Percentiles rank a stretch among this genome's conserved stretches.
These are phyloP conservation scores for Xylocopa sonorina DNA, from an alignment of 1,140 invertebrate genomes.

Conservation along the genomic window DNA sequence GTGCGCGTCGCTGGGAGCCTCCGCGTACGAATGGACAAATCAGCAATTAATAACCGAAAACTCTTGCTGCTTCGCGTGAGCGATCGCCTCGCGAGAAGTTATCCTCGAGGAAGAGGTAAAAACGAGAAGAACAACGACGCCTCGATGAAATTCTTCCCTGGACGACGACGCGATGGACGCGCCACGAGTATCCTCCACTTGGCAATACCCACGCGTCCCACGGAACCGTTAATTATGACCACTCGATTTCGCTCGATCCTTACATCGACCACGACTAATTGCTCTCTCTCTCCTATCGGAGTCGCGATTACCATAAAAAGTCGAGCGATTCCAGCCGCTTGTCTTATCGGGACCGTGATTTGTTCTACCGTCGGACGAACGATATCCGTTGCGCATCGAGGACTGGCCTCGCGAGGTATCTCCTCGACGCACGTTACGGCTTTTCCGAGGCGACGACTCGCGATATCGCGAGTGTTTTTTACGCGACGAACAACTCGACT, in stretches of 20 bases:
- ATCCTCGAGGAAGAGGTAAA: no score
- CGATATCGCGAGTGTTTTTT: no score
- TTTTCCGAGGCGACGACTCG: no score
- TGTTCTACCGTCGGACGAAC: neutral
- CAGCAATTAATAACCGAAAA: conserved; percentile 11
- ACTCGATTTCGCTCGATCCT: conserved; percentile 11
- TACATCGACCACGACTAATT: conserved; percentile 24
- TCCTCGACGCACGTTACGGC: neutral
- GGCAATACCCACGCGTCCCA: no score
- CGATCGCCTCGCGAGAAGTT: neutral
- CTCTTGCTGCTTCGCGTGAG: no score
- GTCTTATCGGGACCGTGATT: conserved; percentile 15
- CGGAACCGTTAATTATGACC: conserved; percentile 2
- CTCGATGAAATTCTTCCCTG: no score
- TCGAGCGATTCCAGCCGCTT: neutral
- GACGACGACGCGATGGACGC: no score
- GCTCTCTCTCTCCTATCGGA: conserved; percentile 20
- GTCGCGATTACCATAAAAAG: conserved; percentile 16
- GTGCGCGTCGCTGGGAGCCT: neutral
- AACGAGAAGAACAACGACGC: no score
- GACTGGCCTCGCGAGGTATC: neutral
- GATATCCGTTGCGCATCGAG: neutral
- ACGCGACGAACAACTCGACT: no score
- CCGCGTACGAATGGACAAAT: conserved; percentile 1
- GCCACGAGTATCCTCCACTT: no score